A percentile compares a stretch with the other conserved stretches of the same genome.
Evolutionary conservation across 2,113 vertebrate genomes (phyloP).

Genomic region (Hipposideros armiger): DNA sequence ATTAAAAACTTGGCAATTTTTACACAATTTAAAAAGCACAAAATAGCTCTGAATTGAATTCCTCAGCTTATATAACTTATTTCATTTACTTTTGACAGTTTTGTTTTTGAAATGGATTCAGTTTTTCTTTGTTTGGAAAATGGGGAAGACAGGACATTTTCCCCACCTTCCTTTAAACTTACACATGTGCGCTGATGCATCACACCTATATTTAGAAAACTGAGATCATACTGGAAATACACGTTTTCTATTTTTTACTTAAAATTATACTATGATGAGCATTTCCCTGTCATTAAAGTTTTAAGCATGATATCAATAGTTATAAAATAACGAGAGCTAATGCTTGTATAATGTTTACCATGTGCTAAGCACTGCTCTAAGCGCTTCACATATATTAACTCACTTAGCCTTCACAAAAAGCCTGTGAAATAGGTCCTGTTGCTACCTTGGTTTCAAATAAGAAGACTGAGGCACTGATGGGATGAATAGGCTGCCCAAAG

Average conservation of each 20-base stretch:
- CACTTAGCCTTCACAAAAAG: not conserved
- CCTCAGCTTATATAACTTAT: not conserved
- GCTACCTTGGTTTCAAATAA: not conserved
- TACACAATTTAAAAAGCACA: constrained; percentile 7
- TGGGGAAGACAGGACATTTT: not conserved
- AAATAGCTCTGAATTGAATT: not conserved
- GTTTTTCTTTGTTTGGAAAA: not conserved
- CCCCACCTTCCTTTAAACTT: not conserved
- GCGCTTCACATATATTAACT: not conserved
- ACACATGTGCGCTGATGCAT: not conserved
- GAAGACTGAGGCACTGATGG: not conserved
- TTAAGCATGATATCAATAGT: not conserved
- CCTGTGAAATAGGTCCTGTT: not conserved
- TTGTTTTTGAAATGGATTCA: not conserved
- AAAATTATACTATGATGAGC: not conserved
- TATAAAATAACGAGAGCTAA: not conserved
- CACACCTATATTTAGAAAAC: not conserved
- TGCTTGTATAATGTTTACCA: not conserved
- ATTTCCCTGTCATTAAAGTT: not conserved
- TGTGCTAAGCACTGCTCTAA: not conserved
- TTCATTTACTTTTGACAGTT: constrained; percentile 36
- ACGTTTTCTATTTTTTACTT: constrained; percentile 1
- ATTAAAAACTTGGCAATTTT: not conserved
- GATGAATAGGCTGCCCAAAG: not conserved
- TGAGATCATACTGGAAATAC: not conserved